phyloP scores from a whole-genome alignment of 1,140 invertebrate genomes.

The Forficula auricularia region DNA sequence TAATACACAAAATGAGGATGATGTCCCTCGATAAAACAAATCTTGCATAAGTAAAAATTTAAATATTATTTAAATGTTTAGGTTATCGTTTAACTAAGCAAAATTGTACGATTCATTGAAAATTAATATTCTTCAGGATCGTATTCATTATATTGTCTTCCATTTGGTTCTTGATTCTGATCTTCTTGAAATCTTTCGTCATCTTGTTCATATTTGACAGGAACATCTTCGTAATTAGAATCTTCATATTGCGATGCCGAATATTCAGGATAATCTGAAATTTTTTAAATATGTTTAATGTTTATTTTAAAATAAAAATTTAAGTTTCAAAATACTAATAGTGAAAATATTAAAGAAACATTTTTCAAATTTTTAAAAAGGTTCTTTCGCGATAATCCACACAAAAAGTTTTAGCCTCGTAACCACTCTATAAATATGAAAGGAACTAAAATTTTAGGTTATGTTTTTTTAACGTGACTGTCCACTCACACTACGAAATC shows the following conservation, averaged over 20 bases:
- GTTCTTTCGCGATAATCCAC: background rate
- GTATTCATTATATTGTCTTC: background rate
- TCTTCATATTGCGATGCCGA: constrained; percentile 26
- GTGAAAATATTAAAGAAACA: constrained; percentile 5
- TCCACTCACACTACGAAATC: too few relatives aligned
- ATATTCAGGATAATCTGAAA: constrained; percentile 46
- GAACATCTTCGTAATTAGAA: constrained; percentile 32
- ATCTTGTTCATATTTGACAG: constrained; percentile 43
- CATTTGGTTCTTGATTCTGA: constrained; percentile 5
- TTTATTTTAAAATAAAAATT: background rate
- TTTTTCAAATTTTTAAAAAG: constrained; percentile 4
- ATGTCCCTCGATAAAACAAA: too few relatives aligned
- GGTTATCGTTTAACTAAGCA: too few relatives aligned
- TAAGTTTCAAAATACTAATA: constrained; percentile 9
- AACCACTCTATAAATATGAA: constrained; percentile 1
- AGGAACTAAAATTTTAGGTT: background rate
- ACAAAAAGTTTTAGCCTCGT: background rate
- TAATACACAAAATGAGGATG: too few relatives aligned
- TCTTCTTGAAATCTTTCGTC: constrained; percentile 24
- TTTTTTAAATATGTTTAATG: background rate
- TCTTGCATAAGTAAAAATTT: too few relatives aligned
- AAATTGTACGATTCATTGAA: too few relatives aligned
- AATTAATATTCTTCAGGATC: too few relatives aligned
- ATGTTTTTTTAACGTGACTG: too few relatives aligned
- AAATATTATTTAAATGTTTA: too few relatives aligned